phyloP scores from a whole-genome alignment of 2,797 vertebrate species.

The Diplodus sargus region DNA sequence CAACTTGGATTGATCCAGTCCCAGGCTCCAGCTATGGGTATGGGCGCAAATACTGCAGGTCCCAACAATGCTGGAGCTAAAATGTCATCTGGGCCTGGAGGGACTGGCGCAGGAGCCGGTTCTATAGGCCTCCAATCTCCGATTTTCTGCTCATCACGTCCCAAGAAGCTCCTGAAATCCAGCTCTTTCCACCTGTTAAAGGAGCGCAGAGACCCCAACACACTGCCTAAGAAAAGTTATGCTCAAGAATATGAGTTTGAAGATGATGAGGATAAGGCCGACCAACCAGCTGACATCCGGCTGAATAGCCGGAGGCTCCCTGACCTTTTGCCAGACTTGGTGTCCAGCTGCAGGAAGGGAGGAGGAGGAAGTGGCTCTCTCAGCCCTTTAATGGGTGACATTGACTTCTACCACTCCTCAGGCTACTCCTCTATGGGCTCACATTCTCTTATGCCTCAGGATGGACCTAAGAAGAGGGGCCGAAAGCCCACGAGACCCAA shows the following conservation, averaged over 20 bases:
- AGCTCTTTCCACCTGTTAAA: constrained; percentile 94
- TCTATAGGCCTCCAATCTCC: constrained; percentile 89
- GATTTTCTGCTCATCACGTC: constrained; percentile 94
- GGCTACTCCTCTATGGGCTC: constrained; percentile 84
- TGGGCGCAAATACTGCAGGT: constrained; percentile 76
- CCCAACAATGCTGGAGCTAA: constrained; percentile 81
- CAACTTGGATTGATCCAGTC: constrained; percentile 94
- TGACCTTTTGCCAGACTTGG: constrained; percentile 91
- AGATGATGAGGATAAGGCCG: constrained; percentile 94
- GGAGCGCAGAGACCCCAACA: constrained; percentile 90
- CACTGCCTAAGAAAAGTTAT: constrained; percentile 93
- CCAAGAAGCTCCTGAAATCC: constrained; percentile 95
- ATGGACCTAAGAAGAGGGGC: constrained; percentile 91
- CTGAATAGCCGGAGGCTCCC: constrained; percentile 92
- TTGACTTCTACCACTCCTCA: constrained; percentile 89
- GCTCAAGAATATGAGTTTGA: constrained; percentile 98
- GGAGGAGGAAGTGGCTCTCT: constrained; percentile 83
- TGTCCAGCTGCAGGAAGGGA: constrained; percentile 92
- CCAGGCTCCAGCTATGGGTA: constrained; percentile 79
- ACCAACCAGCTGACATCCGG: constrained; percentile 93
- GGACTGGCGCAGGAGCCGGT: constrained; percentile 69
- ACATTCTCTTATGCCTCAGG: constrained; percentile 84
- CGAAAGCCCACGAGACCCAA: constrained; percentile 94
- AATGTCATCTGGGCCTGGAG: constrained; percentile 76
- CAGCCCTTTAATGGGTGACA: constrained; percentile 91